Conservation (phyloP, 2,113 vertebrate genomes). For the Callionymus lyra region DNA sequence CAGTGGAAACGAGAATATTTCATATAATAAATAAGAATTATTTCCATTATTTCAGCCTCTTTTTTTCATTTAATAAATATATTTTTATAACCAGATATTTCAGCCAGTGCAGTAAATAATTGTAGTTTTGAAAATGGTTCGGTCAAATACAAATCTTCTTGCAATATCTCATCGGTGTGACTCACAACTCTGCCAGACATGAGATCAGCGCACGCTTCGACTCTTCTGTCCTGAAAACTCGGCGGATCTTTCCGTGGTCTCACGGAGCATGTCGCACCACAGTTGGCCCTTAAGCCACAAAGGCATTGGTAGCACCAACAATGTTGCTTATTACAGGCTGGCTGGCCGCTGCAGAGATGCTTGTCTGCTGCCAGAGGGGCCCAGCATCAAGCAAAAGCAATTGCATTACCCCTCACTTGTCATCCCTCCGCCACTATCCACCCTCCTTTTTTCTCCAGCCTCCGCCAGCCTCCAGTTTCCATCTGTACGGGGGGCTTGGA, state of each 20-base stretch:
- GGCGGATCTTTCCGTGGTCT: constrained; percentile 16
- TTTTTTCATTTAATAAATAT: too few relatives aligned
- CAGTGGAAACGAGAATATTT: too few relatives aligned
- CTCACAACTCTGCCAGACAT: too few relatives aligned
- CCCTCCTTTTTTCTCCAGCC: constrained; percentile 32
- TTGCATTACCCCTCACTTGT: constrained; percentile 57
- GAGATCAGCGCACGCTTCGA: constrained; percentile 6
- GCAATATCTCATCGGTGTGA: too few relatives aligned
- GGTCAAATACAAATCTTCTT: too few relatives aligned
- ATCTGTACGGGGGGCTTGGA: constrained; percentile 55
- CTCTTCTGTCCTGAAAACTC: constrained; percentile 18
- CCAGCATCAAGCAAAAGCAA: constrained; percentile 56
- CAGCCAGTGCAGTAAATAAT: too few relatives aligned
- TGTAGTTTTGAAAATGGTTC: too few relatives aligned
- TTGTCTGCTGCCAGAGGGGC: constrained; percentile 59
- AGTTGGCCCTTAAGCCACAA: constrained; percentile 49
- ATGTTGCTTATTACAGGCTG: constrained; percentile 59
- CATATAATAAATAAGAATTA: too few relatives aligned
- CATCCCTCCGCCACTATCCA: constrained; percentile 9
- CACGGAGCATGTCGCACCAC: constrained; percentile 29
- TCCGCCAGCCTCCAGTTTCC: constrained; percentile 50
- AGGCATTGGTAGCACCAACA: constrained; percentile 48
- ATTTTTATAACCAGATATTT: too few relatives aligned
- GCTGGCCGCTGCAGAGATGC: constrained; percentile 58
- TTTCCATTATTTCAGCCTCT: too few relatives aligned